Conservation (phyloP, 2,888 invertebrate species). For the Sarcophaga rosellei region DNA sequence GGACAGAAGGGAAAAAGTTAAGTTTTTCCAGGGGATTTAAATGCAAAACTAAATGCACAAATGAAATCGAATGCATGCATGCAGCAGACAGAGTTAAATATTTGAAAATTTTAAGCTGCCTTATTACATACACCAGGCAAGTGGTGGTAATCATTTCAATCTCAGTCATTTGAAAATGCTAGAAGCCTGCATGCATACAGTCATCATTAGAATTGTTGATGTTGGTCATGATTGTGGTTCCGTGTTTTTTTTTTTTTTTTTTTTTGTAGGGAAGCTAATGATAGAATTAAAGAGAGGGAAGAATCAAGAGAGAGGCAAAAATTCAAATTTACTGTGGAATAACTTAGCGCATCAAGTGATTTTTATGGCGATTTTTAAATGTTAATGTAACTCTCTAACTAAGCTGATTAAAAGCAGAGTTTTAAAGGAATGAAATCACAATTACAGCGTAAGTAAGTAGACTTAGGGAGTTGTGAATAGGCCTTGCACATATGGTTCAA, state of each 20-base stretch:
- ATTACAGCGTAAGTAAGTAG: too few relatives aligned
- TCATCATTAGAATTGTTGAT: conserved; percentile 53
- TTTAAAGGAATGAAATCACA: background rate
- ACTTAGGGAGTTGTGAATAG: too few relatives aligned
- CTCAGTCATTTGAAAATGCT: conserved; percentile 7
- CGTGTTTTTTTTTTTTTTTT: too few relatives aligned
- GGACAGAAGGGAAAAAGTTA: background rate
- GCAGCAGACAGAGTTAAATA: conserved; percentile 18
- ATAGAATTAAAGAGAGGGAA: background rate
- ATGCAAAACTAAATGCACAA: conserved; percentile 12
- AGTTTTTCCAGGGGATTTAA: background rate
- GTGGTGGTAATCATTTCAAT: conserved; percentile 34
- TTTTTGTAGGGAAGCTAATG: conserved; percentile 25
- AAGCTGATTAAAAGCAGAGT: background rate
- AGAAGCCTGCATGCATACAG: conserved; percentile 18
- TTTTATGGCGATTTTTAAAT: conserved; percentile 22
- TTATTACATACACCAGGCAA: too few relatives aligned
- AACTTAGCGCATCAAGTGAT: conserved; percentile 41
- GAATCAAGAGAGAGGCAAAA: background rate
- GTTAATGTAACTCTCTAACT: background rate
- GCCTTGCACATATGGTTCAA: too few relatives aligned
- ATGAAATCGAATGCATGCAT: background rate
- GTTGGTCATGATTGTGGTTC: conserved; percentile 58
- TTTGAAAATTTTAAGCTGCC: background rate
- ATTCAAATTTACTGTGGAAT: background rate